These are phyloP conservation scores for Varecia variegata DNA, from an alignment of 2,797 vertebrate genomes.

Conservation along the genomic window DNA sequence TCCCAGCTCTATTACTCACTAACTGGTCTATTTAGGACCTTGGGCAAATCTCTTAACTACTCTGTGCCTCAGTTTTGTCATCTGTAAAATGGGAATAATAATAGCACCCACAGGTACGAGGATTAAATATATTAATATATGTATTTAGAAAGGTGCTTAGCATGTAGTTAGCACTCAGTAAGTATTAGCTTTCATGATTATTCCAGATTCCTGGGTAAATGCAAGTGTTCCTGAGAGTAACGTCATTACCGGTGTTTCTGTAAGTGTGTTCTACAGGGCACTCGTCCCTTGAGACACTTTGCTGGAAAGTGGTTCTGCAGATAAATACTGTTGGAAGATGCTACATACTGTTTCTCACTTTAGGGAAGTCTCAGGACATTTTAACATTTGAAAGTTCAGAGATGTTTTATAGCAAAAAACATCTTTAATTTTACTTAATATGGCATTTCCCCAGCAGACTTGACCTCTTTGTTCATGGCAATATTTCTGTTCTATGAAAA, in stretches of 20 bases:
- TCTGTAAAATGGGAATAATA: not conserved
- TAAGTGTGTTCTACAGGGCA: not conserved
- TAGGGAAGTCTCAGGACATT: not conserved
- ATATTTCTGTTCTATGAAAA: not conserved
- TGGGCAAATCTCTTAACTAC: not conserved
- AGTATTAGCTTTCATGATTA: not conserved
- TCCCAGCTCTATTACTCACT: not conserved
- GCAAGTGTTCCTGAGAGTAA: not conserved
- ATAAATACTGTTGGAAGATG: not conserved
- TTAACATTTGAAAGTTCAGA: not conserved
- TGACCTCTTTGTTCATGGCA: not conserved
- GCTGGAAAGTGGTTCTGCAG: not conserved
- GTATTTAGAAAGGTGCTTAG: not conserved
- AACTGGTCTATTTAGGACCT: not conserved
- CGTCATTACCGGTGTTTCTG: not conserved
- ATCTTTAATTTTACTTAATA: not conserved
- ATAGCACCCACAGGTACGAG: not conserved
- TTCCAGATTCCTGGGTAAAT: not conserved
- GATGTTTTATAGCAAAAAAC: not conserved
- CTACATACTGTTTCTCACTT: not conserved
- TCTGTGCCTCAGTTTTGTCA: not conserved
- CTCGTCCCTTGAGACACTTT: not conserved
- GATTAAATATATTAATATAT: not conserved
- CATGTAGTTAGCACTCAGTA: not conserved
- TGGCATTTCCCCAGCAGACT: not conserved